Percentiles rank a stretch among this genome's conserved stretches.
phyloP scores from a whole-genome alignment of 2,797 vertebrate species.

The Manis javanica region DNA sequence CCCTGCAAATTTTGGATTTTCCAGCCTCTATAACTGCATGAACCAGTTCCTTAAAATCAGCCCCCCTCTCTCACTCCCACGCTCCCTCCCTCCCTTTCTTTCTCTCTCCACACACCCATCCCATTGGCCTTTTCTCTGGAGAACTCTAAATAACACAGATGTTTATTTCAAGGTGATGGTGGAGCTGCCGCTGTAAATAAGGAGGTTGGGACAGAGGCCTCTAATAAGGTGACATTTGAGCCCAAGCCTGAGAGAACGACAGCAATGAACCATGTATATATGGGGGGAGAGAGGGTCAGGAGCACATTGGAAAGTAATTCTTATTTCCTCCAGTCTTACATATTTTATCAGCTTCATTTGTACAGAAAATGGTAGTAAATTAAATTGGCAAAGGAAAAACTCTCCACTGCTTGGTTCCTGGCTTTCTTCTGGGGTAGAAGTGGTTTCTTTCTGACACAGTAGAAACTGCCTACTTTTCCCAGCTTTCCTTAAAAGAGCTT shows the following conservation, averaged over 20 bases:
- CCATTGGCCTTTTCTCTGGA: not conserved
- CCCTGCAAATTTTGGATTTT: not conserved
- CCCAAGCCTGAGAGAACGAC: not conserved
- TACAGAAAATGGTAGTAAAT: conserved; percentile 27
- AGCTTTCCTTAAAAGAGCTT: conserved; percentile 17
- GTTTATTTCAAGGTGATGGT: not conserved
- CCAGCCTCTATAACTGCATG: not conserved
- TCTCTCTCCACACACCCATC: not conserved
- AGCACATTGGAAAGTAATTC: not conserved
- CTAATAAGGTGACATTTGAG: not conserved
- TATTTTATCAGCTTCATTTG: not conserved
- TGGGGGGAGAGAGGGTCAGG: not conserved
- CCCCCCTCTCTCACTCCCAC: not conserved
- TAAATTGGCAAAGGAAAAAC: not conserved
- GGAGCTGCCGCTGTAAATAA: not conserved
- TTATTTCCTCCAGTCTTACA: not conserved
- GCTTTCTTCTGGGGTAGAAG: not conserved
- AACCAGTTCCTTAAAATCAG: not conserved
- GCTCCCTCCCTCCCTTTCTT: no score
- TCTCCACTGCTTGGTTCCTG: not conserved
- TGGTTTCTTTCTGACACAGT: not conserved
- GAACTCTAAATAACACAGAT: not conserved
- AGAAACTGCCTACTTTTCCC: not conserved
- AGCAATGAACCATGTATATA: not conserved
- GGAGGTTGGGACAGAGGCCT: not conserved